Base-by-base conservation (phyloP, 23 tunicate species). In the Clavelina lepadiformis region DNA sequence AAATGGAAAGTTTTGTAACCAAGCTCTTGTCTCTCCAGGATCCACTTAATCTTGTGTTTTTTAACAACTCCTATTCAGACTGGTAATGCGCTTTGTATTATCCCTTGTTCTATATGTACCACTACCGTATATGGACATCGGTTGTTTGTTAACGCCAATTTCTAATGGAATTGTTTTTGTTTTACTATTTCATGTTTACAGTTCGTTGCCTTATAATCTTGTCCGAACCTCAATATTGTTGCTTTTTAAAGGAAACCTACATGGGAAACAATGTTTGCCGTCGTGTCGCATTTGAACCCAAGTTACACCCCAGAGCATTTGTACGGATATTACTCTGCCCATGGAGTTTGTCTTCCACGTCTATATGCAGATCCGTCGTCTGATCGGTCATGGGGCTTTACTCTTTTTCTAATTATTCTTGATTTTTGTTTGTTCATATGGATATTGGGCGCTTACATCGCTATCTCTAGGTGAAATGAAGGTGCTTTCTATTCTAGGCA, bases 281-380 rank as follows among this genome's bases (percentile, higher is more conserved):
- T 57, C 7, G 29, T 66, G 3, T 3, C 4, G 15, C 5, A 46
- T 3, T n/a, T 66, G 7, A 66, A 66, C 35, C 56, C 46, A 6
- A 66, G 46, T 3, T 46, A 22, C 30, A 22, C 3, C 5, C 81
- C 81, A 5, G 71, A 69, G 15, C 49, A 53, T 21, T 69, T 55
- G 30, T 85, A 69, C 46, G 94, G 94, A 31, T 77, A 85, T 64
- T 85, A 85, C 78, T 85, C 94, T 5, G 94, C 94, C 5, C 74
- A 85, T 30, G 81, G 94, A 3, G 94, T 85, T 5, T 85, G 94
- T 31, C 79, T 85, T 29, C 94, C 94, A 19, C 78, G 76, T 0
- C 52, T 85, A 0, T 85, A 77, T 41, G 78, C 94, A 20, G 79
- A 70, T 70, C 84, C 79, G 19, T 25, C 3, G 3, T 25, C 21